A percentile compares a stretch with the other conserved stretches of the same genome.
Evolutionary conservation across 2,888 invertebrate genomes (phyloP).

Genomic region (Caenorhabditis sp.): DNA sequence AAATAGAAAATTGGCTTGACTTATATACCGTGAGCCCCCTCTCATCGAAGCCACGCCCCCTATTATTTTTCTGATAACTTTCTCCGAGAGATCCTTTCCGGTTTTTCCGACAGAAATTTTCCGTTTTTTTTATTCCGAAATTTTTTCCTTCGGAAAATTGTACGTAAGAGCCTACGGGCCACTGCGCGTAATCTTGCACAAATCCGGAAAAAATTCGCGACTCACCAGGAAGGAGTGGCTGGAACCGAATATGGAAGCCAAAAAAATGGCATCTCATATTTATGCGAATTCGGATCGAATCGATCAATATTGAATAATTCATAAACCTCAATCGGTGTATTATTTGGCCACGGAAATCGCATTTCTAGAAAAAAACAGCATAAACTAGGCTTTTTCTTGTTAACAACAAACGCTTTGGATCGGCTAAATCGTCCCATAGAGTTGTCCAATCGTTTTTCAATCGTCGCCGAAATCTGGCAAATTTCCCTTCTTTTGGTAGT

Average conservation of each 20-base stretch:
- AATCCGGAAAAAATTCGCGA: constrained; percentile 3
- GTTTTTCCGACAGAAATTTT: too few relatives aligned
- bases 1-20: too few relatives aligned
- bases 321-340: constrained; percentile 67
- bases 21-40: too few relatives aligned
- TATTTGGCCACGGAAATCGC: constrained; percentile 65
- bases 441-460: constrained; percentile 30
- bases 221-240: constrained; percentile 66
- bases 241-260: constrained; percentile 62
- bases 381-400: too few relatives aligned
- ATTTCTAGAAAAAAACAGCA: constrained; percentile 60
- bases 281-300: constrained; percentile 39
- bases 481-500: neutral
- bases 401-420: constrained; percentile 23
- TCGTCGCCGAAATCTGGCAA: constrained; percentile 20
- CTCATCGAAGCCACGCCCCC: too few relatives aligned
- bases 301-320: constrained; percentile 68
- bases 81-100: too few relatives aligned
- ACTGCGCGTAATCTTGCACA: too few relatives aligned
- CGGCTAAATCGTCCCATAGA: constrained; percentile 35
- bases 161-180: too few relatives aligned
- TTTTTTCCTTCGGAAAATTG: constrained; percentile 4
- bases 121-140: too few relatives aligned
- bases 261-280: constrained; percentile 64
- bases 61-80: too few relatives aligned